Percentiles rank a stretch among this genome's conserved stretches.
These are phyloP conservation scores for Cirrhinus molitorella DNA, from an alignment of 2,797 vertebrate genomes.

Conservation along the genomic window DNA sequence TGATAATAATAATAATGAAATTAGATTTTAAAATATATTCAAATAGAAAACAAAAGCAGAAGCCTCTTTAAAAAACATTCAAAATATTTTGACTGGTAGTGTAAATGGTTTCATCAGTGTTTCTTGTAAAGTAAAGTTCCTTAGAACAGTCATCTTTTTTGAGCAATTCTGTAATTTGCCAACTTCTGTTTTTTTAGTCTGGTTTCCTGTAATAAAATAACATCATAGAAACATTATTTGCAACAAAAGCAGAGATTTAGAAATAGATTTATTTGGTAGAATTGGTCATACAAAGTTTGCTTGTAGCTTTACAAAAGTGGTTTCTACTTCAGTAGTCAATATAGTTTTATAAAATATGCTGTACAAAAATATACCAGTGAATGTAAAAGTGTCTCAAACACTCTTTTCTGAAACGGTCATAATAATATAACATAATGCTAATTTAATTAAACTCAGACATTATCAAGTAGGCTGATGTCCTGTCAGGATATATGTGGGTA, in stretches of 20 bases:
- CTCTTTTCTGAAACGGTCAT: background rate
- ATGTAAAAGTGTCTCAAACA: background rate
- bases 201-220: background rate
- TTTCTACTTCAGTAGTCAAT: conserved; percentile 1
- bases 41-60: too few species aligned
- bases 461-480: conserved; percentile 10
- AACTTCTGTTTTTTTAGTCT: background rate
- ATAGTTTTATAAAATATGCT: conserved; percentile 4
- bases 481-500: background rate
- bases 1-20: too few species aligned
- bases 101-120: background rate
- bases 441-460: conserved; percentile 26
- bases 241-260: background rate
- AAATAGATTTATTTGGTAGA: background rate
- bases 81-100: too few species aligned
- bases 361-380: conserved; percentile 8
- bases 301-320: background rate
- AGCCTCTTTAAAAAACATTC: too few species aligned
- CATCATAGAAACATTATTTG: background rate
- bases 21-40: too few species aligned
- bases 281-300: conserved; percentile 11
- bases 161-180: background rate
- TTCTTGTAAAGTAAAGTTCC: background rate
- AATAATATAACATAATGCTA: conserved; percentile 30
- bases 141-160: background rate